A percentile compares a stretch with the other conserved stretches of the same genome.
Conservation (phyloP, 2,113 vertebrate species). For the Pontoporia blainvillei region DNA sequence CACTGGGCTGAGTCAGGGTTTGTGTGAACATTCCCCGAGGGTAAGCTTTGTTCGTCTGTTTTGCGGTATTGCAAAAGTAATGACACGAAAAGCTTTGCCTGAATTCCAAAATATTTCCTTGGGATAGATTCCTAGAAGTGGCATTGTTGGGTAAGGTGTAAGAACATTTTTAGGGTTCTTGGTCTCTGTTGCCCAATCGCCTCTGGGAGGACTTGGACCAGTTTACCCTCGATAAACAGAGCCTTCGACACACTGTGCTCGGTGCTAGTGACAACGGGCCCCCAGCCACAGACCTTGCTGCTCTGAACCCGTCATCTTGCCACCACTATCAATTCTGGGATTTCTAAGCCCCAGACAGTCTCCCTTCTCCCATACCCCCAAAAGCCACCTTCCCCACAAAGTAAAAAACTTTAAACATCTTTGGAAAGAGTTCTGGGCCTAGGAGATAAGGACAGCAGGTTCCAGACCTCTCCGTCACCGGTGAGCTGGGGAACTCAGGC, state of each 20-base stretch:
- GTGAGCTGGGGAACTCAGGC: neutral
- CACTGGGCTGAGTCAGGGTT: too few relatives aligned
- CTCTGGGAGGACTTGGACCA: neutral
- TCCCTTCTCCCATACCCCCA: neutral
- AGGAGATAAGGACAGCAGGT: neutral
- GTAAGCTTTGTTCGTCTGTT: neutral
- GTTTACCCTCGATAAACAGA: neutral
- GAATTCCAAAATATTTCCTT: neutral
- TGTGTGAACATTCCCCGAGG: rapidly evolving
- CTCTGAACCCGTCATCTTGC: neutral
- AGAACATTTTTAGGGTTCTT: neutral
- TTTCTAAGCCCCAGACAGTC: neutral
- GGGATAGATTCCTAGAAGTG: neutral
- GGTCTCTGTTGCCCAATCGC: neutral
- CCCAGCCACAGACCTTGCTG: neutral
- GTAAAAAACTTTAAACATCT: neutral
- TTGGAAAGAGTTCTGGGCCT: neutral
- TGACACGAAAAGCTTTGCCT: neutral
- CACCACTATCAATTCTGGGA: neutral
- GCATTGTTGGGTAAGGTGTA: neutral
- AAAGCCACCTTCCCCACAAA: neutral
- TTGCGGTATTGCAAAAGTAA: neutral
- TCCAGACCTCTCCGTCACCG: neutral
- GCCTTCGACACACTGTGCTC: neutral
- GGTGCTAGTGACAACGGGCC: neutral